These are phyloP conservation scores for Neomicropteryx cornuta DNA, from an alignment of 1,140 invertebrate genomes.

Conservation along the genomic window DNA sequence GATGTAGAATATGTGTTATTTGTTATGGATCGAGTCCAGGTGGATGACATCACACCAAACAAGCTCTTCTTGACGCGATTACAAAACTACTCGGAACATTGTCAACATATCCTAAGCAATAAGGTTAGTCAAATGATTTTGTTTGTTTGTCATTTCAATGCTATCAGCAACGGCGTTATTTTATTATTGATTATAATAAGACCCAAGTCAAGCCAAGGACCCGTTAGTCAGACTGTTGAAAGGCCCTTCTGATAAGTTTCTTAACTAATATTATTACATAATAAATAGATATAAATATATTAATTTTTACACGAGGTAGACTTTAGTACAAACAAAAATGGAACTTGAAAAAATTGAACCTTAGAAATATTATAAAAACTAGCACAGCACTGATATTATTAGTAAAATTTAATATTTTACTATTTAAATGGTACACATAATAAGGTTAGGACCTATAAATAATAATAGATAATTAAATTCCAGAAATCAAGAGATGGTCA, in stretches of 20 bases:
- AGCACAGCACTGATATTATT: slow-evolving; percentile 24
- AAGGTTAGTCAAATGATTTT: background rate
- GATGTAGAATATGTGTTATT: slow-evolving; percentile 55
- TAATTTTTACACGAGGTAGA: no score
- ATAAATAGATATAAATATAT: no score
- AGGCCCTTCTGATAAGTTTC: no score
- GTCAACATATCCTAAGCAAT: slow-evolving; percentile 13
- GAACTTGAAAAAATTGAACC: no score
- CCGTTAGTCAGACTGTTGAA: no score
- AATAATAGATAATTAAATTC: slow-evolving; percentile 4
- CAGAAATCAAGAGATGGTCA: slow-evolving; percentile 12
- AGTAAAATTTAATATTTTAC: slow-evolving; percentile 5
- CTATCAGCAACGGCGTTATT: no score
- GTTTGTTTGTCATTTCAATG: no score
- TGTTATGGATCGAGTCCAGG: slow-evolving; percentile 51
- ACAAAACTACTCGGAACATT: slow-evolving; percentile 38
- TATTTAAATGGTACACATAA: background rate
- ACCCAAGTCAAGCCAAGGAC: no score
- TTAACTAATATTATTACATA: no score
- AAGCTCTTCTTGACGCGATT: slow-evolving; percentile 43
- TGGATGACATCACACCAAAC: slow-evolving; percentile 48
- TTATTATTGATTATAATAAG: no score
- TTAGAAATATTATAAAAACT: no score
- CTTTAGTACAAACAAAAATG: no score
- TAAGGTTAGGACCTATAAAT: background rate